phyloP scores from a whole-genome alignment of 2,888 invertebrate genomes.

The Heteromurus nitidus region DNA sequence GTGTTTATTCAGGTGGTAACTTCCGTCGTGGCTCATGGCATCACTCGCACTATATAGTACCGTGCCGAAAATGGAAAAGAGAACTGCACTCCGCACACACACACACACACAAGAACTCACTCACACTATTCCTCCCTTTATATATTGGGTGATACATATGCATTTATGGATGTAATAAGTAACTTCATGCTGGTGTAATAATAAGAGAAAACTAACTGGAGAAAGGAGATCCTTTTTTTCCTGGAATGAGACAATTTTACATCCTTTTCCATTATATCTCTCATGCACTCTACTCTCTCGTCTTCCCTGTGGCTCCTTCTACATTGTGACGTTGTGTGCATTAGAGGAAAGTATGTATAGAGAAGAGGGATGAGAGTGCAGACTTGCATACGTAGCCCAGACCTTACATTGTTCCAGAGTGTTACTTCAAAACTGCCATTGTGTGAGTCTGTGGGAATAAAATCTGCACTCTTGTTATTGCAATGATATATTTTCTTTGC shows the following conservation, averaged over 20 bases:
- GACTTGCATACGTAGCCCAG: too few species aligned
- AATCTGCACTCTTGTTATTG: too few species aligned
- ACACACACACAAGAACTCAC: background rate
- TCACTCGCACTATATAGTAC: background rate
- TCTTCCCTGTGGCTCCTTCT: slow-evolving; percentile 8
- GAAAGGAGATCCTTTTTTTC: background rate
- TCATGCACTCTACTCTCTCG: background rate
- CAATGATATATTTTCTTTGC: slow-evolving; percentile 1
- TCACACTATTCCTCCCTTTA: background rate
- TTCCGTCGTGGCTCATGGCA: slow-evolving; percentile 28
- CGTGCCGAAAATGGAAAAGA: background rate
- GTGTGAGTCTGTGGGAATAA: too few species aligned
- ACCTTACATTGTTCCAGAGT: too few species aligned
- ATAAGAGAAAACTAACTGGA: background rate
- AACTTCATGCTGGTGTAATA: background rate
- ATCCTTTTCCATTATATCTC: background rate
- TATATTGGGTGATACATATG: slow-evolving; percentile 34
- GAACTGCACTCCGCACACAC: background rate
- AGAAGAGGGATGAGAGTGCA: background rate
- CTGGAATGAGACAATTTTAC: slow-evolving; percentile 8
- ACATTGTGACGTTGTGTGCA: too few species aligned
- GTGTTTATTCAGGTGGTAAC: slow-evolving; percentile 73
- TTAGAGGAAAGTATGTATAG: too few species aligned
- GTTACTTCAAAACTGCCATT: too few species aligned
- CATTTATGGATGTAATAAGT: slow-evolving; percentile 31